A percentile compares a stretch with the other conserved stretches of the same genome.
These are phyloP conservation scores for Myiozetetes cayanensis DNA, from an alignment of 2,113 vertebrate genomes.

Conservation along the genomic window DNA sequence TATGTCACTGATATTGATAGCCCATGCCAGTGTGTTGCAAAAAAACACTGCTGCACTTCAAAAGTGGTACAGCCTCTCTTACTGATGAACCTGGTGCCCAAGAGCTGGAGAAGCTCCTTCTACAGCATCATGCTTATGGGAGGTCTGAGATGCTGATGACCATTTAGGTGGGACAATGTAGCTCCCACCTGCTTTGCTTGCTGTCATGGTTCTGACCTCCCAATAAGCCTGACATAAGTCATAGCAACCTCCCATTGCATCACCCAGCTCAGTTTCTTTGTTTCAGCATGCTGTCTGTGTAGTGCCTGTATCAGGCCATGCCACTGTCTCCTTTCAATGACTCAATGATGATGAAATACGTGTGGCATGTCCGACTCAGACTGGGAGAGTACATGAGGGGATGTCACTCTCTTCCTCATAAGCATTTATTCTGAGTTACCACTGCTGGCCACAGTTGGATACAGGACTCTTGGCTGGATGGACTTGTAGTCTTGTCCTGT, in stretches of 20 bases:
- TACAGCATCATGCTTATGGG: background rate
- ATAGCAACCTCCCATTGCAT: background rate
- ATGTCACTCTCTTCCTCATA: background rate
- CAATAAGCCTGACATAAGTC: background rate
- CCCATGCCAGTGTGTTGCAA: background rate
- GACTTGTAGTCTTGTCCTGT: background rate
- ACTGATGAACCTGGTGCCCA: accelerated
- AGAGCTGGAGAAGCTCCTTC: background rate
- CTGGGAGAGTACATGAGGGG: background rate
- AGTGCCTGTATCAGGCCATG: background rate
- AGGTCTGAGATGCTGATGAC: background rate
- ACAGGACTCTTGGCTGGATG: background rate
- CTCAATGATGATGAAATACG: background rate
- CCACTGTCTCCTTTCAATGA: background rate
- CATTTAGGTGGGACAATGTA: accelerated
- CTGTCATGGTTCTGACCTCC: background rate
- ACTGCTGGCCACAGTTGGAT: background rate
- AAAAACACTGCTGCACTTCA: background rate
- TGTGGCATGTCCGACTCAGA: background rate
- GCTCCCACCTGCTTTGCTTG: background rate
- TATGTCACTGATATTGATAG: background rate
- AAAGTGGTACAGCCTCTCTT: background rate
- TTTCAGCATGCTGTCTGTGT: background rate
- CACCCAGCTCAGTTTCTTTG: background rate
- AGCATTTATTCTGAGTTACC: background rate